Evolutionary conservation across 2,797 vertebrate species (phyloP), one percentile per base, ranked within the genome.

Genomic region (Hippoglossus hippoglossus): DNA sequence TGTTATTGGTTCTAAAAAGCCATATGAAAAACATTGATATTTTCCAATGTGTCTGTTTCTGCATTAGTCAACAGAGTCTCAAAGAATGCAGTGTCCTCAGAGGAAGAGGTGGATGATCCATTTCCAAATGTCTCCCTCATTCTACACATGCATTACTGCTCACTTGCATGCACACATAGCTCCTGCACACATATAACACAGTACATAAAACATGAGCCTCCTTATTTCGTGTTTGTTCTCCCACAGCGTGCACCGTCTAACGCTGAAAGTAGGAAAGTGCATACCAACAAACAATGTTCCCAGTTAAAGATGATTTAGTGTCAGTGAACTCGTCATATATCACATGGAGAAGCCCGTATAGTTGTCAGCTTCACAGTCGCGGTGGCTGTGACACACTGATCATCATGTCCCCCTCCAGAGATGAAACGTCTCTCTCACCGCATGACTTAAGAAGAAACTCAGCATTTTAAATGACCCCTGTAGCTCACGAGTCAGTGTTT

Each of bases 401-500:
- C 7, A 6, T 73, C 60, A 63, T 57, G 18, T 77, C 9, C 77
- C 55, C 65, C 51, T 67, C 56, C 8, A 63, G 44, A 70, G 36
- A 63, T 15, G 24, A 25, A 72, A 25, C 12, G 4, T 71, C 52
- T 71, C 46, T 71, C 28, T 25, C 59, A 55, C 69, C 36, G 51
- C 21, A 58, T 21, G 67, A 62, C 34, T 75, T 28, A 61, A 76
- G 60, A 72, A 59, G 21, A 73, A 16, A 15, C 19, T 63, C 64
- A 7, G 55, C 19, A 52, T 79, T 77, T 83, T 64, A 75, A 87
- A 65, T 75, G 41, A 63, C 60, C 47, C 87, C 83, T 52, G 73
- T 68, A 62, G 83, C 68, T 77, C 47, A 77, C 50, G 60, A 79
- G 61, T 81, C 62, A 57, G 4, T 65, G 70, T 77, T 80, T 83